A percentile compares a stretch with the other conserved stretches of the same genome.
Evolutionary conservation across 2,797 vertebrate species (phyloP).

Genomic region (Halcyon chelicuti): DNA sequence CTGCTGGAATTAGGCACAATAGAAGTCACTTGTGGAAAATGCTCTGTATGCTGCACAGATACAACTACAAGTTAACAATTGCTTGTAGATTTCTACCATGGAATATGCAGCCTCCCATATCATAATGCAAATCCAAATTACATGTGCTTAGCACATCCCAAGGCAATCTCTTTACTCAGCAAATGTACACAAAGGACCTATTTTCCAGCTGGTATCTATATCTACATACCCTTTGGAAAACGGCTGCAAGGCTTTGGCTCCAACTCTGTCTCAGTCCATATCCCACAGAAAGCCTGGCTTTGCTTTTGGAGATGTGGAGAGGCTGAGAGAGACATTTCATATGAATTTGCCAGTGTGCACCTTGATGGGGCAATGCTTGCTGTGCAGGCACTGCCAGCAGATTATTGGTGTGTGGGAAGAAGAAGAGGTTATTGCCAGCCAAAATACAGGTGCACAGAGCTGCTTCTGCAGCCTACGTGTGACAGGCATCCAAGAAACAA

Average conservation of each 20-base stretch:
- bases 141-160: neutral
- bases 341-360: neutral
- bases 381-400: neutral
- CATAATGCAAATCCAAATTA: neutral
- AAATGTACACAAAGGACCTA: neutral
- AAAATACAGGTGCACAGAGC: constrained; percentile 45
- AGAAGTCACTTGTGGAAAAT: neutral
- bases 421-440: neutral
- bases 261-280: neutral
- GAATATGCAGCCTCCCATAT: neutral
- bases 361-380: neutral
- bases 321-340: neutral
- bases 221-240: neutral
- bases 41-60: neutral
- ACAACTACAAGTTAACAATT: neutral
- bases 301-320: neutral
- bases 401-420: neutral
- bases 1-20: neutral
- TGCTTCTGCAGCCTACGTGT: neutral
- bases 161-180: constrained; percentile 6
- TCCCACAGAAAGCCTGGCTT: neutral
- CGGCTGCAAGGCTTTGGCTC: neutral
- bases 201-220: neutral
- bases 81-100: neutral
- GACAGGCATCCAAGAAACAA: neutral